A percentile compares a stretch with the other conserved stretches of the same genome.
phyloP scores from a whole-genome alignment of 64 coral and sea anemone genomes.

The Pocillopora verrucosa region DNA sequence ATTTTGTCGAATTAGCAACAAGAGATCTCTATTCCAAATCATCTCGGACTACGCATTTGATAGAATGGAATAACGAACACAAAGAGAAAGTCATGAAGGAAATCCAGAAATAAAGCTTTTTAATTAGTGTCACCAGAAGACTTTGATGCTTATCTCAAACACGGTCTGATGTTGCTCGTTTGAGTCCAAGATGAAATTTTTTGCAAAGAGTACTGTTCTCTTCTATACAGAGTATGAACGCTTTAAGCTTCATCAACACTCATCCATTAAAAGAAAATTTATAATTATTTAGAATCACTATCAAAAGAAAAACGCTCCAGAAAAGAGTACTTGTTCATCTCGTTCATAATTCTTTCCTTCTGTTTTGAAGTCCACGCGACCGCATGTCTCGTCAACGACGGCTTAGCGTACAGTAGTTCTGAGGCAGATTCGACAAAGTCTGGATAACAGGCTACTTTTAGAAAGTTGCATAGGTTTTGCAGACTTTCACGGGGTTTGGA shows the following conservation, averaged over 20 bases:
- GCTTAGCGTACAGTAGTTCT: not conserved
- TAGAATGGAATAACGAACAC: not conserved
- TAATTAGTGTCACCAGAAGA: not conserved
- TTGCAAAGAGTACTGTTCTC: too few species aligned
- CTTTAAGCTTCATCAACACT: too few species aligned
- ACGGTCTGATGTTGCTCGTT: too few species aligned
- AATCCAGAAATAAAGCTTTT: not conserved
- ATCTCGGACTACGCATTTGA: not conserved
- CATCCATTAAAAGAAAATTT: too few species aligned
- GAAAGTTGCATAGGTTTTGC: not conserved
- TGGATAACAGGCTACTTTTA: not conserved
- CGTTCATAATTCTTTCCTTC: not conserved
- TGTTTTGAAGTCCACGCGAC: slow-evolving; percentile 5
- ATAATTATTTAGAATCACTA: not conserved
- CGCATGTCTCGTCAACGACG: not conserved
- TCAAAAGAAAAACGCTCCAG: not conserved
- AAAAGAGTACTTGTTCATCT: slow-evolving; percentile 4
- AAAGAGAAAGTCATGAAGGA: not conserved
- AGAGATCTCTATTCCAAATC: not conserved
- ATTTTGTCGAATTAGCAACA: not conserved
- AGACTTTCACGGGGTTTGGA: not conserved
- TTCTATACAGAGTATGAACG: too few species aligned
- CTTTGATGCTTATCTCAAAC: too few species aligned
- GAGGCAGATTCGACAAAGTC: not conserved
- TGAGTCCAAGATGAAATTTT: too few species aligned